These are phyloP conservation scores for Trimorus sp. DNA, from an alignment of 2,888 invertebrate genomes.

Conservation along the genomic window DNA sequence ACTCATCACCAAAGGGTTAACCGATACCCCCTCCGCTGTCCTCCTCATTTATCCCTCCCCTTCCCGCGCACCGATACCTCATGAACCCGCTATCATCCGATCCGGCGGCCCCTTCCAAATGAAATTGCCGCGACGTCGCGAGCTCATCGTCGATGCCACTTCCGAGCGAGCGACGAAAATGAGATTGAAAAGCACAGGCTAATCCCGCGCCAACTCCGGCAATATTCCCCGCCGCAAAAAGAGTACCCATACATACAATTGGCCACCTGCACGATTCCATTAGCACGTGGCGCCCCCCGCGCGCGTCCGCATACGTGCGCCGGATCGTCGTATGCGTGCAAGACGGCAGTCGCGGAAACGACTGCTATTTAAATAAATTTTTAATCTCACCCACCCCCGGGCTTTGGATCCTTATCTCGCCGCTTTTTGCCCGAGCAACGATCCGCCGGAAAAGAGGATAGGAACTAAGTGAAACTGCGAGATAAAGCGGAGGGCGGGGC, in stretches of 20 bases:
- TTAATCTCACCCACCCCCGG: constrained; percentile 78
- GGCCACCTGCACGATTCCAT: constrained; percentile 65
- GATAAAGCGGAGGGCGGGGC: constrained; percentile 41
- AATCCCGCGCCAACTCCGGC: constrained; percentile 72
- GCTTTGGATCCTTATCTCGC: constrained; percentile 65
- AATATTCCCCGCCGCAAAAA: constrained; percentile 56
- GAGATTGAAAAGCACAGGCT: constrained; percentile 81
- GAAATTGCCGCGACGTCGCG: constrained; percentile 24
- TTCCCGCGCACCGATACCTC: background rate
- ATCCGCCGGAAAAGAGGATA: constrained; percentile 53
- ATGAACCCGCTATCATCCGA: constrained; percentile 29
- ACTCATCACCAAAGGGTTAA: too few relatives aligned
- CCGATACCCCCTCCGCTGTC: too few relatives aligned
- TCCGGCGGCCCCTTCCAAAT: constrained; percentile 10
- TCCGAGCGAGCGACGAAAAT: constrained; percentile 74
- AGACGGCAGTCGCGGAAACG: constrained; percentile 73
- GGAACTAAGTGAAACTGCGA: constrained; percentile 55
- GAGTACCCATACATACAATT: constrained; percentile 53
- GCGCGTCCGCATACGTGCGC: constrained; percentile 43
- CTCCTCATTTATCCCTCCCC: background rate
- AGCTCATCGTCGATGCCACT: constrained; percentile 22
- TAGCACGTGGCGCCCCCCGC: constrained; percentile 57
- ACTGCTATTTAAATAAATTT: constrained; percentile 81
- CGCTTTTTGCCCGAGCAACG: constrained; percentile 70
- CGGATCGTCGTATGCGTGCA: constrained; percentile 23